Evolutionary conservation across 2,888 invertebrate species (phyloP), one percentile per base, ranked within the genome.

Genomic region (Endotricha flammealis): DNA sequence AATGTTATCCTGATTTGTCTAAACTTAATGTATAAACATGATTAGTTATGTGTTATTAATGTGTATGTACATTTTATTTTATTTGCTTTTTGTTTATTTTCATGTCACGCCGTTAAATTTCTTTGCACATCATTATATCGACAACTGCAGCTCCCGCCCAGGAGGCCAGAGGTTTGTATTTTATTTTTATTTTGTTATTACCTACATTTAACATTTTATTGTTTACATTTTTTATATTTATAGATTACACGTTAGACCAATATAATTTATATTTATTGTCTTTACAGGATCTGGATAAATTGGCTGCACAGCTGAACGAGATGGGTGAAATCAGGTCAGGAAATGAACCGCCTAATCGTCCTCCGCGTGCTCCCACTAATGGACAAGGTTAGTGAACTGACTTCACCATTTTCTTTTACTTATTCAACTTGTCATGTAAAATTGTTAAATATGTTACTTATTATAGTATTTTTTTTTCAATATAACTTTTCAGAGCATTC

Each of bases 301-400:
- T 99, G 76, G 98, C 98, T 48, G 96, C 96, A 66, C 97, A 99
- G 85, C 90, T 98, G 72, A 97, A 95, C 87, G 95, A 97, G 87
- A 90, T 98, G 71, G 97, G 95, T 60, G 92, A 93, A 64, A 91
- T 91, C n/a, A 6, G 20, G 60, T 91, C 91, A 46, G 91, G 91
- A 50, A 92, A 91, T 55, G 93, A 93, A 50, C 89, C 93, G 53
- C 92, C 86, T 0, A 83, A 80, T 44, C 63, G 80, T 48, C 86
- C 82, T 11, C 86, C 83, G 28, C 70, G 79, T 8, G 87, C 82
- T 4, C 86, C 80, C 6, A 79, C 83, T 40, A 86, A 79, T 45
- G 86, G 86, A 46, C 86, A 86, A 75, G 86, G 86, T 86, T 38
- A 20, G 20, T 20, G 4, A 16, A 16, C 16, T 4, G n/a, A n/a